Evolutionary conservation across 2,797 vertebrate species (phyloP).

Genomic region (Buphagus erythrorhynchus): DNA sequence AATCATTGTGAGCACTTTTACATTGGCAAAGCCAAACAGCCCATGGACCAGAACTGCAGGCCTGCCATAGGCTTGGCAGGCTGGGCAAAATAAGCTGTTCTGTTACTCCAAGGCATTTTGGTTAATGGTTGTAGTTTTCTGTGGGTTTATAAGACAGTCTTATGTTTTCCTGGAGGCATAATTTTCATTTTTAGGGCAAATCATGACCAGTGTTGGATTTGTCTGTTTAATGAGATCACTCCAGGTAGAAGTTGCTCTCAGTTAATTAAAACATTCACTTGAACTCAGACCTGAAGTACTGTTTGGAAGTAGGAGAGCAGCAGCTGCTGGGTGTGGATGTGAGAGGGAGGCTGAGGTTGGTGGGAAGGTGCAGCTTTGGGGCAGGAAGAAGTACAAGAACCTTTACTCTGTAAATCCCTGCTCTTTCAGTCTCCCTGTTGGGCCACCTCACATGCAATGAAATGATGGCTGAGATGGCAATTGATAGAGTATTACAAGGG

Average conservation of each 20-base stretch:
- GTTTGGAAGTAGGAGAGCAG: background rate
- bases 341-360: background rate
- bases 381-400: background rate
- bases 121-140: background rate
- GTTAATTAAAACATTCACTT: slow-evolving; percentile 29
- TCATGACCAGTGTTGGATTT: background rate
- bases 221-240: background rate
- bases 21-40: background rate
- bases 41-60: background rate
- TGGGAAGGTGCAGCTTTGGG: background rate
- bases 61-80: background rate
- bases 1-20: background rate
- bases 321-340: background rate
- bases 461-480: background rate
- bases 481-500: background rate
- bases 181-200: slow-evolving; percentile 38
- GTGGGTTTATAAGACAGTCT: background rate
- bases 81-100: background rate
- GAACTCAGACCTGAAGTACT: background rate
- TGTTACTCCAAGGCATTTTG: background rate
- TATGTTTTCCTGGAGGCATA: slow-evolving; percentile 9
- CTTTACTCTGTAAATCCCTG: background rate
- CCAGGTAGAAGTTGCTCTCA: background rate
- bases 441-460: background rate
- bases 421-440: background rate